These are phyloP conservation scores for Platichthys stellatus DNA, from an alignment of 2,113 vertebrate species.

Conservation along the genomic window DNA sequence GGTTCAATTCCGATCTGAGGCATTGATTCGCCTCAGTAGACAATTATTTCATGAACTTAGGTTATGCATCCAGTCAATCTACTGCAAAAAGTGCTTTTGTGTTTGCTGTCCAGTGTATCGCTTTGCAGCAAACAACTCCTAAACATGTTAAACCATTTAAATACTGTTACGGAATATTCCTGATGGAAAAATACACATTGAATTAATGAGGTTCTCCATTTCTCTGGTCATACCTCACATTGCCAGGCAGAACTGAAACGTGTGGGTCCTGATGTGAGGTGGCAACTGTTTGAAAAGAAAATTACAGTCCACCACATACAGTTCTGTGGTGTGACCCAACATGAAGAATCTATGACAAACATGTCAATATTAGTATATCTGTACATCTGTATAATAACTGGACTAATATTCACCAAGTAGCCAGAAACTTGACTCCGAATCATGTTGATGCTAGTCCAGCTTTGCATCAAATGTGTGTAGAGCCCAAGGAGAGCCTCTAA, in stretches of 20 bases:
- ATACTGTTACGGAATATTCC: constrained; percentile 8
- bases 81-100: constrained; percentile 15
- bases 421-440: too few relatives aligned
- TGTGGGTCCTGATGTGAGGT: neutral
- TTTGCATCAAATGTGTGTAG: too few relatives aligned
- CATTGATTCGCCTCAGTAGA: constrained; percentile 73
- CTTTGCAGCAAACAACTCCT: constrained; percentile 1
- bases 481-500: neutral
- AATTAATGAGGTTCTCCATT: constrained; percentile 50
- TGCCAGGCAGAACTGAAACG: constrained; percentile 68
- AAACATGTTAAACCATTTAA: constrained; percentile 13
- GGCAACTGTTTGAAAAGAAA: too few relatives aligned
- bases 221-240: constrained; percentile 28
- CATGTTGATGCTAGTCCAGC: too few relatives aligned
- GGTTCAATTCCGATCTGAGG: constrained; percentile 77
- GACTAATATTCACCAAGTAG: neutral
- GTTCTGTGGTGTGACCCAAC: too few relatives aligned
- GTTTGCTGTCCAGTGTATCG: constrained; percentile 9
- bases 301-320: too few relatives aligned
- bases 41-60: constrained; percentile 68
- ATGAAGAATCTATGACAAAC: too few relatives aligned
- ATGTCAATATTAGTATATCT: too few relatives aligned
- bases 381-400: too few relatives aligned
- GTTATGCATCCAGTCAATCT: constrained; percentile 57
- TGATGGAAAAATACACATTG: neutral